A percentile compares a stretch with the other conserved stretches of the same genome.
These are phyloP conservation scores for Cancer borealis DNA, from an alignment of 2,888 invertebrate genomes.

Conservation along the genomic window DNA sequence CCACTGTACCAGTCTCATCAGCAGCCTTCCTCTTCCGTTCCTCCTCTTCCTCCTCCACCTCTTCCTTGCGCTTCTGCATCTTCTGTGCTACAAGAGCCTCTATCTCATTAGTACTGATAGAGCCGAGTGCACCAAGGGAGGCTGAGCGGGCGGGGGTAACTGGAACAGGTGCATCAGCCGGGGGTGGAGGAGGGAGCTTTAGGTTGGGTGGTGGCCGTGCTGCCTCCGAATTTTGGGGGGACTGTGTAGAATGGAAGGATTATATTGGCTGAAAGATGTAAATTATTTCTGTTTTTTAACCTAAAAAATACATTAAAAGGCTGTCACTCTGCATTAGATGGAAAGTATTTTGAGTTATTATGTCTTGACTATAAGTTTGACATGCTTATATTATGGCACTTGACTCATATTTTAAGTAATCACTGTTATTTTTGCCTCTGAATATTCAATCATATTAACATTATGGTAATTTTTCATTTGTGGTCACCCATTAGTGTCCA, in stretches of 20 bases:
- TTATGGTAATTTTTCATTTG: too few species aligned
- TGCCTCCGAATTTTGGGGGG: conserved; percentile 71
- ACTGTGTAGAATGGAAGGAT: conserved; percentile 55
- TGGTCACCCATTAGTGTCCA: too few species aligned
- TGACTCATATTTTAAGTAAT: too few species aligned
- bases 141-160: conserved; percentile 68
- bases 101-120: conserved; percentile 61
- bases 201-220: conserved; percentile 71
- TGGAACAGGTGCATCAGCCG: conserved; percentile 36
- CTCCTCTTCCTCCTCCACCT: conserved; percentile 64
- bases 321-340: background rate
- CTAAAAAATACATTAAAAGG: background rate
- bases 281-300: background rate
- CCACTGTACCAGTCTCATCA: conserved; percentile 62
- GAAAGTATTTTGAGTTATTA: background rate
- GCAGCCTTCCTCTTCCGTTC: conserved; percentile 67
- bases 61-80: conserved; percentile 62
- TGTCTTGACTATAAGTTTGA: background rate
- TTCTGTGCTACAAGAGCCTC: conserved; percentile 67
- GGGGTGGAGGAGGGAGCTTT: conserved; percentile 74
- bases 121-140: conserved; percentile 71
- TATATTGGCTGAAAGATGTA: background rate
- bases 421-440: too few species aligned
- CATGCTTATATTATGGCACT: too few species aligned
- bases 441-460: too few species aligned